A percentile compares a stretch with the other conserved stretches of the same genome.
These are phyloP conservation scores for Turritopsis rubra DNA, from an alignment of 30 jellyfish, hydroid and myxozoan genomes.

Conservation along the genomic window DNA sequence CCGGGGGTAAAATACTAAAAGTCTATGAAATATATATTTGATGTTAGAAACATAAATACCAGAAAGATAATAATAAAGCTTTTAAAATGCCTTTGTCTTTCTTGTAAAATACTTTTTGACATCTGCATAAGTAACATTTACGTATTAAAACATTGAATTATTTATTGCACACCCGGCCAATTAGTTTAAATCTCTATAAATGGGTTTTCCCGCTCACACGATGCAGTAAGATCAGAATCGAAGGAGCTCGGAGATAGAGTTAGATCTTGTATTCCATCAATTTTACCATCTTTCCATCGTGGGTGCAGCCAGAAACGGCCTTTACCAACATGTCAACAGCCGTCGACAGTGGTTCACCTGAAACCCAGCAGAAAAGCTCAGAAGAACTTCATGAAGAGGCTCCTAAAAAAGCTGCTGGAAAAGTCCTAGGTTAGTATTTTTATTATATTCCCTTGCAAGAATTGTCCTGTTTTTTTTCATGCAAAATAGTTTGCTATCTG, in stretches of 20 bases:
- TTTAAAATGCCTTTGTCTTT: background rate
- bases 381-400: slow-evolving; percentile 24
- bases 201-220: slow-evolving; percentile 34
- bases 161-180: background rate
- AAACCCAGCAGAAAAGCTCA: slow-evolving; percentile 8
- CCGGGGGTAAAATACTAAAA: background rate
- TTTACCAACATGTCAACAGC: slow-evolving; percentile 31
- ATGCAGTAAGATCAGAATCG: slow-evolving; percentile 34
- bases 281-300: slow-evolving; percentile 36
- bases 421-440: background rate
- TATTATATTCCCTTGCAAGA: too few relatives aligned
- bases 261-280: slow-evolving; percentile 7
- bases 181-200: slow-evolving; percentile 4
- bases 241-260: slow-evolving; percentile 18
- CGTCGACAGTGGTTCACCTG: slow-evolving; percentile 22
- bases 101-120: too few relatives aligned
- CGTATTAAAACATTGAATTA: background rate
- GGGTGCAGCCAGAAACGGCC: slow-evolving; percentile 28
- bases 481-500: too few relatives aligned
- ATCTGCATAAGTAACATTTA: background rate
- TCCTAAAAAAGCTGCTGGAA: slow-evolving; percentile 20
- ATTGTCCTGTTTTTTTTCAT: too few relatives aligned
- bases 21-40: background rate
- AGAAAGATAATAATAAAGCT: too few relatives aligned
- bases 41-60: too few relatives aligned